Base-by-base conservation (phyloP, 2,888 invertebrate genomes). In the Oconnorella tubifera region DNA sequence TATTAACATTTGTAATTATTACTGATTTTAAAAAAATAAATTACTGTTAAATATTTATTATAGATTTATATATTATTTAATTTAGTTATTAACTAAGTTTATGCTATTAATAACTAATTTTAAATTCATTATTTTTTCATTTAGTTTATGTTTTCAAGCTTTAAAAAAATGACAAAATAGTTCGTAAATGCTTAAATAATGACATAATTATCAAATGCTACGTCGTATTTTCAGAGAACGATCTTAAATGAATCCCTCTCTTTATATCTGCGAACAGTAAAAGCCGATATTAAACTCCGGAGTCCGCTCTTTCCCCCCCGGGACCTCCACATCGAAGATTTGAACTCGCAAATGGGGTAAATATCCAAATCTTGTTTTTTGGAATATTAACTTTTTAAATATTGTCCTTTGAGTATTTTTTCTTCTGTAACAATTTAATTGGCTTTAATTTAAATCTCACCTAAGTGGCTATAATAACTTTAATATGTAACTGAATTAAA, bases 251-350 rank as follows among this genome's bases (percentile, higher is more conserved):
- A 60, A 10, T 49, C 60, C 14, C 27, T 60, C 23, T 27, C 50
- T 1, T 19, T 33, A n/a, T 60, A 60, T 48, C 14, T 60, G 1
- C 25, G 50, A 48, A 23, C 50, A 29, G 31, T 50, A 4, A 28
- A n/a, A 10, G n/a, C 32, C 40, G 3, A 27, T 3, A 1, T 60
- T 19, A n/a, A 14, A 14, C 23, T 59, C 0, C 33, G 25, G 29
- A 60, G 29, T 23, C 50, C 60, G 1, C 50, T 60, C 51, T 60
- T 60, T 60, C 60, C 60, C 3, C 60, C 60, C 2, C 19, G 6
- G 10, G 60, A 60, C 1, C 23, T 60, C 1, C 48, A 60, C 31
- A 49, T 60, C 19, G 19, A 1, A 19, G 50, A 60, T 14, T 3
- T 60, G n/a, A 29, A 48, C 10, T n/a, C 51, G 19, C 10, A 1